Evolutionary conservation across 1,140 invertebrate species (phyloP), one percentile per base, ranked within the genome.

Genomic region (Leptinotarsa defecta): DNA sequence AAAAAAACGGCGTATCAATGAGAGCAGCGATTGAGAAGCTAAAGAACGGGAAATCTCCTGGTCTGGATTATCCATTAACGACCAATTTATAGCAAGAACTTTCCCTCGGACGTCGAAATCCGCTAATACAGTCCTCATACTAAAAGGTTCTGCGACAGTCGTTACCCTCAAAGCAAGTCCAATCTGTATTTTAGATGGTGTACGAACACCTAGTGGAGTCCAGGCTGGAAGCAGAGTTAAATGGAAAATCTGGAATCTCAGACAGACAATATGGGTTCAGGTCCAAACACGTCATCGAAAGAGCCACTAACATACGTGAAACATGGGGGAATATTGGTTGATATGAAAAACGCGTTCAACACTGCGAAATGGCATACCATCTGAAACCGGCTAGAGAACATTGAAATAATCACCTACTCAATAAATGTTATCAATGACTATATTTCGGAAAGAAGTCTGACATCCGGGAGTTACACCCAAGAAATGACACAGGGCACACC

Each of bases 1-100:
- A 5, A 5, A 5, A 27, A 27, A 27, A 5, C 0, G 24, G 5
- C 5, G 24, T 5, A 27, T 5, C 24, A 27, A 5, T 4, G 24
- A 27, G 4, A 4, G 69, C 48, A 20, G 81, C 63, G 11, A 17
- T 72, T 13, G 24, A 19, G 4, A 67, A 73, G 4, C 13, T 78
- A 2, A 75, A 77, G 43, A 76, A n/a, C 15, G 74, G 74, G 13
- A 82, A 81, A 64, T 76, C 79, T 1, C 81, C 81, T 13, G 81
- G 81, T 11, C 81, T 76, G 2, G 81, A 80, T 48, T 24, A 27
- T 0, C 24, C 4, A 24, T 4, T 4, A 24, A 24, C 4, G 24
- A 22, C 2, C 22, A 2, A 22, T 1, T 22, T 2, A 22, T 22
- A 22, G 19, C n/a, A 64, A 0, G 5, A 27, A 27, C 5, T 27